Conservation (phyloP, 2,888 invertebrate genomes). For the Tethea ocularis region DNA sequence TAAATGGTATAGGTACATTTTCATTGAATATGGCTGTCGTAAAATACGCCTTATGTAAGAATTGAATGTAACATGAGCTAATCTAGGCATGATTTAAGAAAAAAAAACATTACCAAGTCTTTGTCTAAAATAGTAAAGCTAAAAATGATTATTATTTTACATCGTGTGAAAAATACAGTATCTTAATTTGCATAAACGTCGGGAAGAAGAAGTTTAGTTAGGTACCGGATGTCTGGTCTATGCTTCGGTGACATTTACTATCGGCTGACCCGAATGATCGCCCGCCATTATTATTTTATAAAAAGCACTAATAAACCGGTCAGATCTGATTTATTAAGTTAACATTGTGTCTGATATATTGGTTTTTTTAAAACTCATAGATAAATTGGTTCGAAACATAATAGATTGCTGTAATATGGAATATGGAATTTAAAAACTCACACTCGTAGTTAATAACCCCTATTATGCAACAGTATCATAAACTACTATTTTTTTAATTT, state of each 20-base stretch:
- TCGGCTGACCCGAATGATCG: constrained; percentile 2
- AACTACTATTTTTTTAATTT: too few species aligned
- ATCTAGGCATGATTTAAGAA: background rate
- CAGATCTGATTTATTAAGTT: constrained; percentile 2
- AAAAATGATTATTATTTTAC: too few species aligned
- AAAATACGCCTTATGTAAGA: background rate
- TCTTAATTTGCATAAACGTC: too few species aligned
- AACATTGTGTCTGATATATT: background rate
- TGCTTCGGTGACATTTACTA: constrained; percentile 1
- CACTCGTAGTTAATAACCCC: too few species aligned
- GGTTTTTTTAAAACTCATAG: background rate
- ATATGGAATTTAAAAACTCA: too few species aligned
- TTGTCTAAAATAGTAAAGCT: too few species aligned
- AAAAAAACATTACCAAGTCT: too few species aligned
- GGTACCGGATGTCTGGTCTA: constrained; percentile 1
- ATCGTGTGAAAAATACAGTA: too few species aligned
- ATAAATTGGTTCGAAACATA: constrained; percentile 3
- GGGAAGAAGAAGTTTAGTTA: too few species aligned
- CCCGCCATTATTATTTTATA: background rate
- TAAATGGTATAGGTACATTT: background rate
- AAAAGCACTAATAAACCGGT: background rate
- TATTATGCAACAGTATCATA: too few species aligned
- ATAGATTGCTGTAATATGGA: background rate
- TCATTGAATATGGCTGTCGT: background rate
- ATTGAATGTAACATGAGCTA: background rate